Evolutionary conservation across 2,113 vertebrate species (phyloP), one percentile per base, ranked within the genome.

Genomic region (Martes martes): DNA sequence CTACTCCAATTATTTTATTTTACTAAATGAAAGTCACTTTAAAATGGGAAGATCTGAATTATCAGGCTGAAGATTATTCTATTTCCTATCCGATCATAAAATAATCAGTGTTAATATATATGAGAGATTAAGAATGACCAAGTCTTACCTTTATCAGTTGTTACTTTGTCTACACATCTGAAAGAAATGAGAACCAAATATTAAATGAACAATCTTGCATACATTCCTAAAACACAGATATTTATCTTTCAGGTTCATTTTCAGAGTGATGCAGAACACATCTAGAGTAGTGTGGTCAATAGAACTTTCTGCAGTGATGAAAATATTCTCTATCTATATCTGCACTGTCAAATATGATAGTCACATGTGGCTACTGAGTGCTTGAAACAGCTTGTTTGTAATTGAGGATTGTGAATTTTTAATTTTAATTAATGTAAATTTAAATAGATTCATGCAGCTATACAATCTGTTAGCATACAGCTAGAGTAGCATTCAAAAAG

Each of bases 81-180:
- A 71, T 6, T 90, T 97, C 94, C 76, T 73, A 6, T 4, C 6
- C 47, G 1, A 52, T 80, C 55, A 74, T 26, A 86, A 83, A 8
- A 89, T 23, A 80, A 71, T 47, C 69, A 89, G 33, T 7, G 0
- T 42, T 36, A 78, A 79, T 0, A 21, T 52, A 82, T 1, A 89
- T 0, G 11, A 87, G 31, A 71, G 1, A 5, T 87, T 87, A 45
- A 1, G 57, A 26, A 39, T 94, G 91, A n/a, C 81, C 47, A 92
- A 78, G 13, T 95, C 98, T 99, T 99, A 99, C 99, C 99, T 99
- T 98, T 99, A 83, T 98, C 98, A 78, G 98, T n/a, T 42, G 98
- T 82, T 83, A 98, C 94, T 98, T 98, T 99, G 97, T 99, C 98
- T 6, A 97, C 0, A 0, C 97, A 98, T 92, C 99, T 99, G 98